phyloP scores from a whole-genome alignment of 37 sponge, comb jelly and placozoan species.

The Agelas oroides region DNA sequence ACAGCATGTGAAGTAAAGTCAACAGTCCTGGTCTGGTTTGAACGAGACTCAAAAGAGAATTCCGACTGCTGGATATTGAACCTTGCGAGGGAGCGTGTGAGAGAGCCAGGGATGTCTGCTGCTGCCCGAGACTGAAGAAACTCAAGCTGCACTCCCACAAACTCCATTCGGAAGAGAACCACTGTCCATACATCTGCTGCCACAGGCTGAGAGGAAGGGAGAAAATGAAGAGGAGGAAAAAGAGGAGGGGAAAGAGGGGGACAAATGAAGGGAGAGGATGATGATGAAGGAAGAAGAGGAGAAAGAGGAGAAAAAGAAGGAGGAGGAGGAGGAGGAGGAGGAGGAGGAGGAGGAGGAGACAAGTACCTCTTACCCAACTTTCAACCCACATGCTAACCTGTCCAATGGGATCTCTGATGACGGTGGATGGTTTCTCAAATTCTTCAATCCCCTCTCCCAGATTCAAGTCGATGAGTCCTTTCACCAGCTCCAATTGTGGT shows the following conservation, averaged over 20 bases:
- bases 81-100: conserved; percentile 69
- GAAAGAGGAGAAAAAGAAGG: no score
- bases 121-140: conserved; percentile 53
- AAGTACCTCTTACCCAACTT: no score
- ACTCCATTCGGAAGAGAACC: conserved; percentile 69
- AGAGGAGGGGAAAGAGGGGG: no score
- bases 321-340: not conserved
- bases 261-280: not conserved
- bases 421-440: conserved; percentile 89
- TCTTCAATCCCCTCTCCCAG: conserved; percentile 90
- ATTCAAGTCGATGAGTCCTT: conserved; percentile 91
- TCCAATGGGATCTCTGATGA: conserved; percentile 84
- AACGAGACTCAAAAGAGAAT: conserved; percentile 77
- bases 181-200: conserved; percentile 79
- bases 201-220: conserved; percentile 48
- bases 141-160: conserved; percentile 77
- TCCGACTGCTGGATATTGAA: conserved; percentile 79
- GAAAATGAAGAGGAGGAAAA: no score
- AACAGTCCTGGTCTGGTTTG: conserved; percentile 77
- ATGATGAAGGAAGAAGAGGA: no score
- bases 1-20: conserved; percentile 76
- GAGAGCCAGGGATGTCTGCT: not conserved
- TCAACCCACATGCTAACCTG: conserved; percentile 41
- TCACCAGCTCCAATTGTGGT: conserved; percentile 85
- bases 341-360: not conserved